Evolutionary conservation across 2,113 vertebrate genomes (phyloP).

Genomic region (Phyllostomus discolor): DNA sequence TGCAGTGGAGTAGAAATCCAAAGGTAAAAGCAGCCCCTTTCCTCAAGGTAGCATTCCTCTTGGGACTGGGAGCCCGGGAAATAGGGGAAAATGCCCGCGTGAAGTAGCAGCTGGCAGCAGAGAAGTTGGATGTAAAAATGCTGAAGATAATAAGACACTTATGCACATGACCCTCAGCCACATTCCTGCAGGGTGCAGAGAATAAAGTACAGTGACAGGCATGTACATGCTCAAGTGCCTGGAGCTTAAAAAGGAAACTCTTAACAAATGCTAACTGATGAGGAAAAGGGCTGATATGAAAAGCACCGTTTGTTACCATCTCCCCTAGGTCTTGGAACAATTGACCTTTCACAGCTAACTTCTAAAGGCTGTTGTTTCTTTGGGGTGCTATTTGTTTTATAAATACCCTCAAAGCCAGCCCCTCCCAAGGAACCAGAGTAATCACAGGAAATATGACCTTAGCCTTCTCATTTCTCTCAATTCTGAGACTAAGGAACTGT

Average conservation of each 20-base stretch:
- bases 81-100: not conserved
- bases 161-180: constrained; percentile 1
- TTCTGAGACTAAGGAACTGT: not conserved
- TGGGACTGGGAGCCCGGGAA: not conserved
- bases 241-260: constrained; percentile 26
- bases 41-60: not conserved
- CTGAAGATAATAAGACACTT: constrained; percentile 6
- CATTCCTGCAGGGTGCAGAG: constrained; percentile 25
- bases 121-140: not conserved
- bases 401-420: constrained; percentile 4
- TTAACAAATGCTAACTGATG: constrained; percentile 27
- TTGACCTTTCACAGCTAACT: not conserved
- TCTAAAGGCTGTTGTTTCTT: not conserved
- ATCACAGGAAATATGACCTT: constrained; percentile 20
- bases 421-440: constrained; percentile 13
- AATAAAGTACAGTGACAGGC: not conserved
- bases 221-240: not conserved
- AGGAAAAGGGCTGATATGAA: constrained; percentile 1
- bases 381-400: not conserved
- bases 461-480: not conserved
- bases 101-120: not conserved
- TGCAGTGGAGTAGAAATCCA: not conserved
- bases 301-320: not conserved
- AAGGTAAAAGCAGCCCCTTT: not conserved
- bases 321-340: not conserved